Percentiles rank a stretch among this genome's conserved stretches.
phyloP scores from a whole-genome alignment of 2,888 invertebrate genomes.

The Boloria selene region DNA sequence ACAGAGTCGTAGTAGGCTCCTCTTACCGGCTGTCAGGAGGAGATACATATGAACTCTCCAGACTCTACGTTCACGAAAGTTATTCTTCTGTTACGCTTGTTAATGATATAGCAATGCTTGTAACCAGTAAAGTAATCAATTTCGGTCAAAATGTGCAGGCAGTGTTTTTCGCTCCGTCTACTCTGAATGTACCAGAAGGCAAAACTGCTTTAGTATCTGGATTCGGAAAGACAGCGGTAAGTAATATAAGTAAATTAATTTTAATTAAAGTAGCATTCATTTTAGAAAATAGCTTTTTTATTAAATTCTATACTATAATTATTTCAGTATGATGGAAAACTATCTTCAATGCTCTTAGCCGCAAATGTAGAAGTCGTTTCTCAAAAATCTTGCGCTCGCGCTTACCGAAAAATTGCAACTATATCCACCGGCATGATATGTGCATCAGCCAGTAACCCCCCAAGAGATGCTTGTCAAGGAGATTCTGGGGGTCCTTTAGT shows the following conservation, averaged over 20 bases:
- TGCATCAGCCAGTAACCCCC: conserved; percentile 58
- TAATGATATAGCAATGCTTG: conserved; percentile 67
- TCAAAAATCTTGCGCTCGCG: conserved; percentile 59
- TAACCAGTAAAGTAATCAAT: conserved; percentile 51
- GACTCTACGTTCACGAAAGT: conserved; percentile 54
- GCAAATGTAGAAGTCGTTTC: conserved; percentile 66
- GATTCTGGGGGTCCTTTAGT: conserved; percentile 84
- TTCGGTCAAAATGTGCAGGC: conserved; percentile 53
- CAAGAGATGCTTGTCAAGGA: conserved; percentile 77
- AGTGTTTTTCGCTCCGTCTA: conserved; percentile 52
- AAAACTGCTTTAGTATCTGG: conserved; percentile 69
- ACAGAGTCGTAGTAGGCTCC: conserved; percentile 63
- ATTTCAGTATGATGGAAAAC: conserved; percentile 63
- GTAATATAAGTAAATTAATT: too few species aligned
- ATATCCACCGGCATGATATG: conserved; percentile 72
- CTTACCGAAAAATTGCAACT: conserved; percentile 60
- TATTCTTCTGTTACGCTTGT: conserved; percentile 57
- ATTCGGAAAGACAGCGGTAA: conserved; percentile 61
- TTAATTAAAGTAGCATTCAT: too few species aligned
- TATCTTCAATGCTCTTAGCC: conserved; percentile 60
- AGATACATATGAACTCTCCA: conserved; percentile 53
- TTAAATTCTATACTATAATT: conserved; percentile 9
- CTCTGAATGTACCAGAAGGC: conserved; percentile 53
- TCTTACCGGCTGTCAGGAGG: conserved; percentile 60
- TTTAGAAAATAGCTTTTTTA: too few species aligned